phyloP scores from a whole-genome alignment of 2,888 invertebrate species.

The Epistrophella euchroma region DNA sequence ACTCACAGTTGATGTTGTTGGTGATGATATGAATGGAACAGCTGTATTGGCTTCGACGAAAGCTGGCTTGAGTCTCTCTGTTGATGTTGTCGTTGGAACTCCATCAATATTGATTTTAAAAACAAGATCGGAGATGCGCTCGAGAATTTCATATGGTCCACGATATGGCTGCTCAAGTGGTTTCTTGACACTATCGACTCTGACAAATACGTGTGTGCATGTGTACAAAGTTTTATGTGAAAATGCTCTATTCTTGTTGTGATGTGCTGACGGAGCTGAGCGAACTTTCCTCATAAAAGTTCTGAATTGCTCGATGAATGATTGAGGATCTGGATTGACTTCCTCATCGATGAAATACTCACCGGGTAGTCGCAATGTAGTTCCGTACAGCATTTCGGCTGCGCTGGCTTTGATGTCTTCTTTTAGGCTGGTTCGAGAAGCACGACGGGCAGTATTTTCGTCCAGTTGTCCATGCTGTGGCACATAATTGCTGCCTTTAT shows the following conservation, averaged over 20 bases:
- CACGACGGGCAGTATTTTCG: constrained; percentile 78
- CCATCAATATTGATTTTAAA: background rate
- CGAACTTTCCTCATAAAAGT: constrained; percentile 42
- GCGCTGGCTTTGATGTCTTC: constrained; percentile 78
- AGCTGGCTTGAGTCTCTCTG: background rate
- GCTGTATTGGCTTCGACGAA: background rate
- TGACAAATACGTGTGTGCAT: constrained; percentile 24
- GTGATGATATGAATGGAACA: background rate
- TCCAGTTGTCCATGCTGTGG: constrained; percentile 76
- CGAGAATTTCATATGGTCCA: background rate
- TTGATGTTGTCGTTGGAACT: background rate
- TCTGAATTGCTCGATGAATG: constrained; percentile 50
- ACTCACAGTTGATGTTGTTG: background rate
- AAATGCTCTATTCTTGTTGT: constrained; percentile 23
- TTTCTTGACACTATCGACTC: constrained; percentile 17
- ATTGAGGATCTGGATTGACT: constrained; percentile 33
- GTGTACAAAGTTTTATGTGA: background rate
- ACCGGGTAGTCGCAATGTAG: constrained; percentile 77
- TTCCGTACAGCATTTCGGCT: constrained; percentile 79
- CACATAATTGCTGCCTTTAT: constrained; percentile 71
- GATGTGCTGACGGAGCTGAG: constrained; percentile 45
- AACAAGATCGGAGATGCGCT: background rate
- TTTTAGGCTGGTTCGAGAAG: constrained; percentile 78
- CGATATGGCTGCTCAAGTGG: constrained; percentile 3
- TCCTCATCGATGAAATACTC: constrained; percentile 62